These are phyloP conservation scores for Notarius quadriscutis DNA, from an alignment of 2,113 vertebrate species.

Conservation along the genomic window DNA sequence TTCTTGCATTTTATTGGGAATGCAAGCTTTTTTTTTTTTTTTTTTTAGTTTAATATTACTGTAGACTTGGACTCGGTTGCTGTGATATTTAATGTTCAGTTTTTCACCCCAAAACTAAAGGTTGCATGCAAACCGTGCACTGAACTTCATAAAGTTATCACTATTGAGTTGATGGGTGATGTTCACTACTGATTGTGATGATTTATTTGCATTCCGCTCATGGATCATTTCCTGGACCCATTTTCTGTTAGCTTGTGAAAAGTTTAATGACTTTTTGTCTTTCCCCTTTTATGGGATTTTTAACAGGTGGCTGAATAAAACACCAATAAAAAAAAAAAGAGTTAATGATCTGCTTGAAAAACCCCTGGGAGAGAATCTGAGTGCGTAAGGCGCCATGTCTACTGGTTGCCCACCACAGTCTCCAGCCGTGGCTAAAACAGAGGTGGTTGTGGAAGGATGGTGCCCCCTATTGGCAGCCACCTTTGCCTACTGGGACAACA, in stretches of 20 bases:
- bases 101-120: neutral
- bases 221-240: neutral
- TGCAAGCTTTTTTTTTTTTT: neutral
- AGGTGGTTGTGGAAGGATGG: slow-evolving; percentile 84
- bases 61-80: neutral
- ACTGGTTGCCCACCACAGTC: slow-evolving; percentile 91
- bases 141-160: neutral
- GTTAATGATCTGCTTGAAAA: slow-evolving; percentile 15
- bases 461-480: slow-evolving; percentile 94
- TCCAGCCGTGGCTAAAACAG: slow-evolving; percentile 93
- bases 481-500: slow-evolving; percentile 99
- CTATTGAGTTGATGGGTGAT: too few relatives aligned
- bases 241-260: neutral
- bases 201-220: neutral
- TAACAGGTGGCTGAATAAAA: slow-evolving; percentile 3
- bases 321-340: slow-evolving; percentile 4
- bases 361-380: neutral
- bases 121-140: neutral
- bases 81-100: neutral
- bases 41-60: neutral
- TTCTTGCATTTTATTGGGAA: neutral
- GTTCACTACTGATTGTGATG: neutral
- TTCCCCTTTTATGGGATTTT: slow-evolving; percentile 13
- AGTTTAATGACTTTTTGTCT: neutral
- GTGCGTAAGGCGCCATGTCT: slow-evolving; percentile 75